Percentiles rank a stretch among this genome's conserved stretches.
Evolutionary conservation across 1,140 invertebrate species (phyloP).

Genomic region (Meteorus sp.): DNA sequence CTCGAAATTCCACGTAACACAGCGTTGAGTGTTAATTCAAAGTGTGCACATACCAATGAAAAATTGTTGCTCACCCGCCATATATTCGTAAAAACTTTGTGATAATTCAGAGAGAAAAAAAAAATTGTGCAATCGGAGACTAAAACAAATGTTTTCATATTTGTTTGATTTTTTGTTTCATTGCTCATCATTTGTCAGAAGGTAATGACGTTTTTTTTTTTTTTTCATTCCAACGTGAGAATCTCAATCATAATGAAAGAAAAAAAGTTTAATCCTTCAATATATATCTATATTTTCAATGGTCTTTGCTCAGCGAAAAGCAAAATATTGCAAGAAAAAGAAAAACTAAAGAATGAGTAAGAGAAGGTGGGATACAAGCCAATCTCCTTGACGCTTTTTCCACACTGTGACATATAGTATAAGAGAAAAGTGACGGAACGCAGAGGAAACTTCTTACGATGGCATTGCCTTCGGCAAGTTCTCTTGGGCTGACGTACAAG

Average conservation of each 20-base stretch:
- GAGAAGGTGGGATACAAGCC: slow-evolving; percentile 5
- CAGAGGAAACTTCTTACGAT: slow-evolving; percentile 19
- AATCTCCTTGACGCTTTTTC: slow-evolving; percentile 16
- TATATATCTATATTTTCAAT: background rate
- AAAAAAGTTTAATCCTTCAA: background rate
- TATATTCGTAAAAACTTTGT: too few relatives aligned
- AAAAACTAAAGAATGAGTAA: background rate
- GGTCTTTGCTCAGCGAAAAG: background rate
- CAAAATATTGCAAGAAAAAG: background rate
- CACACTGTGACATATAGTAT: background rate
- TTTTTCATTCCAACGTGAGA: background rate
- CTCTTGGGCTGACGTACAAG: slow-evolving; percentile 22
- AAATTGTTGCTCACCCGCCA: too few relatives aligned
- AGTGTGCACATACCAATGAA: too few relatives aligned
- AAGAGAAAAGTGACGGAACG: slow-evolving; percentile 15
- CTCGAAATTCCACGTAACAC: too few relatives aligned
- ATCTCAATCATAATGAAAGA: background rate
- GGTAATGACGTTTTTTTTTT: too few relatives aligned
- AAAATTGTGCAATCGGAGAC: too few relatives aligned
- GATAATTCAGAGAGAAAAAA: too few relatives aligned
- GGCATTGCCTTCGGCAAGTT: slow-evolving; percentile 3
- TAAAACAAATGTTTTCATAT: too few relatives aligned
- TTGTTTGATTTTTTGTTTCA: too few relatives aligned
- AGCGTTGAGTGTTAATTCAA: too few relatives aligned
- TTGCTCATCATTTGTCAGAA: too few relatives aligned